Percentiles rank a stretch among this genome's conserved stretches.
phyloP scores from a whole-genome alignment of 2,113 vertebrate genomes.

The Meriones unguiculatus region DNA sequence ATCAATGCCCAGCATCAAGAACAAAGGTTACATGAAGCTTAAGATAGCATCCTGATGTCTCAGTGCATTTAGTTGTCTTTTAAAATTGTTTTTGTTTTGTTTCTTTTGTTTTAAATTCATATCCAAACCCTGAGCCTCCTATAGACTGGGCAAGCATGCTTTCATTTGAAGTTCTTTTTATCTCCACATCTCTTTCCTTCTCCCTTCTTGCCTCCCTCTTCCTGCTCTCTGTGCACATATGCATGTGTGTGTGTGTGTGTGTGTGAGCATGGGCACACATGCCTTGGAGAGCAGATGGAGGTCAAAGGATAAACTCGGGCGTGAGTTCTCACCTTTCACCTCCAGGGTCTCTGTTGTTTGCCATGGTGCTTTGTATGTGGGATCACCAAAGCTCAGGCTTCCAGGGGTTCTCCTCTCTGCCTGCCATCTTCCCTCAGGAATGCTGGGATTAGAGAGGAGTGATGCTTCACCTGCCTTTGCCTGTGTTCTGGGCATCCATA shows the following conservation, averaged over 20 bases:
- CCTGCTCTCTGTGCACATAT: neutral
- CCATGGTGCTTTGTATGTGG: neutral
- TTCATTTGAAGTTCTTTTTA: constrained; percentile 16
- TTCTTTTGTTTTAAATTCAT: neutral
- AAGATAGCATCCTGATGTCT: neutral
- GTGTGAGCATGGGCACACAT: neutral
- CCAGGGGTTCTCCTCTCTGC: neutral
- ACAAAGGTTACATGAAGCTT: neutral
- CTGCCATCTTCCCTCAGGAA: neutral
- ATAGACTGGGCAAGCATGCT: neutral
- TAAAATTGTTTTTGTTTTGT: neutral
- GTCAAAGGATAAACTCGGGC: neutral
- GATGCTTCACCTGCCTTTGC: neutral
- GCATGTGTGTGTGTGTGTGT: too few species aligned
- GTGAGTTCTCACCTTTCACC: too few species aligned
- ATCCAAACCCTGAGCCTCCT: neutral
- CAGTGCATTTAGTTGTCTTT: neutral
- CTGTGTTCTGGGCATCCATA: neutral
- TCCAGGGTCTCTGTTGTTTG: neutral
- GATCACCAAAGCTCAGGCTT: neutral
- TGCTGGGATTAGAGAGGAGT: neutral
- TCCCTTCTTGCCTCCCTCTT: neutral
- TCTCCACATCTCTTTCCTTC: neutral
- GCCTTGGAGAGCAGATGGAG: neutral
- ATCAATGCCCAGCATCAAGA: neutral